These are phyloP conservation scores for Candidula unifasciata DNA, from an alignment of 2,888 invertebrate species.

Conservation along the genomic window DNA sequence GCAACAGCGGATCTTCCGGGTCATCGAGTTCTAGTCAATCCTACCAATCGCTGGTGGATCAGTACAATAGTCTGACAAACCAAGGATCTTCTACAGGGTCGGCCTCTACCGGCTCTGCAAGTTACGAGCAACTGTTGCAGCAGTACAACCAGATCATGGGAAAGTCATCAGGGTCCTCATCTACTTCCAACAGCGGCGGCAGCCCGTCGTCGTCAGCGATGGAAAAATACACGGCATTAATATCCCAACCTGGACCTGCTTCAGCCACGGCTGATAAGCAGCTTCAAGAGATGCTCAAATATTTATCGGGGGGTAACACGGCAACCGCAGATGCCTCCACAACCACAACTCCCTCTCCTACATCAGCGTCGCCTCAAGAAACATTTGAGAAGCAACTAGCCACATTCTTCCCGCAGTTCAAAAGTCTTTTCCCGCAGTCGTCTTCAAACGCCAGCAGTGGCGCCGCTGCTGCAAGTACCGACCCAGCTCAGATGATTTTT, in stretches of 20 bases:
- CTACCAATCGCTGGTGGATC: slow-evolving; percentile 26
- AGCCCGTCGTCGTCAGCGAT: not conserved
- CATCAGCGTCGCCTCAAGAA: slow-evolving; percentile 23
- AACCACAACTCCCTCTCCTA: not conserved
- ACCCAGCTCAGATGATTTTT: slow-evolving; percentile 34
- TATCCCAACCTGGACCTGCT: not conserved
- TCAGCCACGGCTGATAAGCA: not conserved
- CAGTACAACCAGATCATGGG: slow-evolving; percentile 36
- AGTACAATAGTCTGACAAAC: slow-evolving; percentile 21
- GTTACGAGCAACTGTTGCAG: slow-evolving; percentile 23
- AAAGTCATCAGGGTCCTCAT: not conserved
- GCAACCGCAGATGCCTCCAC: not conserved
- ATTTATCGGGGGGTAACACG: not conserved
- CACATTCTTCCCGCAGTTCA: slow-evolving; percentile 45
- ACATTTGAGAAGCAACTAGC: slow-evolving; percentile 36
- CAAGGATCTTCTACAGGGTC: not conserved
- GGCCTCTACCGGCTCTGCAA: not conserved
- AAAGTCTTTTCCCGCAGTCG: slow-evolving; percentile 26
- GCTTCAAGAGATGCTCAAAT: not conserved
- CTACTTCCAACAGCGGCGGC: not conserved
- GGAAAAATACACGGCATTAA: not conserved
- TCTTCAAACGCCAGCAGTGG: not conserved
- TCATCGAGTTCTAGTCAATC: not conserved
- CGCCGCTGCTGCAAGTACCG: not conserved
- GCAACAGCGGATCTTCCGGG: not conserved